Evolutionary conservation across 1,140 invertebrate species (phyloP).

Genomic region (Chironomus striatipennis): DNA sequence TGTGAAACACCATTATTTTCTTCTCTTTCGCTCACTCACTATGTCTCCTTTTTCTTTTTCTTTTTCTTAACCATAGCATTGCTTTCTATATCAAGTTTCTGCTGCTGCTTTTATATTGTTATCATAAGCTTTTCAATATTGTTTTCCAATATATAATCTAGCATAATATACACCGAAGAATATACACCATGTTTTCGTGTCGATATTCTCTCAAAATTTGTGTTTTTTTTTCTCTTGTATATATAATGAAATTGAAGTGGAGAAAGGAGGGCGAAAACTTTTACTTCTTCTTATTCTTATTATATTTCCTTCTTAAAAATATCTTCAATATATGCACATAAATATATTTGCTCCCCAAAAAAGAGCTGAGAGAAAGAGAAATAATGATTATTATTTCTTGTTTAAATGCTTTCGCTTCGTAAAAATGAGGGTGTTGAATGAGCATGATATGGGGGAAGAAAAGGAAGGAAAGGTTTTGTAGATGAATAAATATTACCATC

Average conservation of each 20-base stretch:
- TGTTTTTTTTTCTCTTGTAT: not conserved
- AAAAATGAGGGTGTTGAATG: not conserved
- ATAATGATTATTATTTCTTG: not conserved
- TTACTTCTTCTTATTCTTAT: not conserved
- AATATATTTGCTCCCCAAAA: not conserved
- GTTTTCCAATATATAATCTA: slow-evolving; percentile 19
- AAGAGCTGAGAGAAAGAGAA: not conserved
- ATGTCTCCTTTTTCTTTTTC: no score
- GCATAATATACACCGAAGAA: not conserved
- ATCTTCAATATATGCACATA: not conserved
- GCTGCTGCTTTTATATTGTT: slow-evolving; percentile 8
- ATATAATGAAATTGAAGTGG: not conserved
- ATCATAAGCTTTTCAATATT: slow-evolving; percentile 23
- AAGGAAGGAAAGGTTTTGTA: not conserved
- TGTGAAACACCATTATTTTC: slow-evolving; percentile 20
- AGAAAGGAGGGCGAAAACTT: not conserved
- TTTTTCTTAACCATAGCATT: not conserved
- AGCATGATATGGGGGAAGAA: not conserved
- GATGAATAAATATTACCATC: not conserved
- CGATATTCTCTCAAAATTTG: not conserved
- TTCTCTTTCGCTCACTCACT: not conserved
- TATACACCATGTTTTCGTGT: not conserved
- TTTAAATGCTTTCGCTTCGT: not conserved
- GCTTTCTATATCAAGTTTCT: not conserved
- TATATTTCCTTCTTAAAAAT: not conserved